Conservation (phyloP, 2,797 vertebrate genomes). For the Pangasius macronema region DNA sequence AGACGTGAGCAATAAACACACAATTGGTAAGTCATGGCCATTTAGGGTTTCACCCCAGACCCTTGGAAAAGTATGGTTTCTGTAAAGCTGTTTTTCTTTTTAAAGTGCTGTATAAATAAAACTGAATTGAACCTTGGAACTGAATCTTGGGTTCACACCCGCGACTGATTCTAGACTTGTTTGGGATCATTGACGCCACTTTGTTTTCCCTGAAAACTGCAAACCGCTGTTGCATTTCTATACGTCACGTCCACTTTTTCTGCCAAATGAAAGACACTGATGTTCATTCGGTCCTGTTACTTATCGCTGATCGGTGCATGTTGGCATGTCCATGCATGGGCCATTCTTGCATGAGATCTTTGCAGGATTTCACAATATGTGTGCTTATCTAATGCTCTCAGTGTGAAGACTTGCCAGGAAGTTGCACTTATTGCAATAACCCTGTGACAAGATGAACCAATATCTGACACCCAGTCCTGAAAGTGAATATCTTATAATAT, state of each 20-base stretch:
- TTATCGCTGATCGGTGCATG: background rate
- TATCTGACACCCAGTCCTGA: background rate
- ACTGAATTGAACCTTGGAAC: background rate
- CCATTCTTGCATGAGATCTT: slow-evolving; percentile 2
- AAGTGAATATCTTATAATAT: background rate
- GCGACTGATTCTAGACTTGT: background rate
- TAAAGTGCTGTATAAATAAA: background rate
- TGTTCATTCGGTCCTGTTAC: background rate
- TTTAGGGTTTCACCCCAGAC: background rate
- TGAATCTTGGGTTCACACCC: background rate
- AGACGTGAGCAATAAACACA: background rate
- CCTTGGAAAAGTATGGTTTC: background rate
- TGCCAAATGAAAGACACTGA: background rate
- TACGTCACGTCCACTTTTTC: background rate
- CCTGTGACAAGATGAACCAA: slow-evolving; percentile 1
- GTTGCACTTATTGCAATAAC: background rate
- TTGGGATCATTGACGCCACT: background rate
- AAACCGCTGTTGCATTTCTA: background rate
- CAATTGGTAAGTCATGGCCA: background rate
- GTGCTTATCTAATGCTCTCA: background rate
- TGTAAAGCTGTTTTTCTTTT: background rate
- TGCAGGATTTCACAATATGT: slow-evolving; percentile 2
- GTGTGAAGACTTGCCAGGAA: background rate
- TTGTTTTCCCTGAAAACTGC: background rate
- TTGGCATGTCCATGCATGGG: background rate